phyloP scores from a whole-genome alignment of 37 sponge, comb jelly and placozoan species.

The Oscarella lobularis region DNA sequence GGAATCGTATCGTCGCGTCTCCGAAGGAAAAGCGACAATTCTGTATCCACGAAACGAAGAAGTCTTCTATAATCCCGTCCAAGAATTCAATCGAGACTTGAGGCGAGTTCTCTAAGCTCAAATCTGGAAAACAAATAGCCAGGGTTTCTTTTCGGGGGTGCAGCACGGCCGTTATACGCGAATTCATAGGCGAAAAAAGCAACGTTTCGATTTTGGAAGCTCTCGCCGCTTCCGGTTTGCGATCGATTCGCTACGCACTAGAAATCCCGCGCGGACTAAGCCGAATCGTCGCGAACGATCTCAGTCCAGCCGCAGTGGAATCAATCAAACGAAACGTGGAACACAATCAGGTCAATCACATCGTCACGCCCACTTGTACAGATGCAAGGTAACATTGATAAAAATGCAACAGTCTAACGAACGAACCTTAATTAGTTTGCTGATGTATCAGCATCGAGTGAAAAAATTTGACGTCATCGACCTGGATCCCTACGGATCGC shows the following conservation, averaged over 20 bases:
- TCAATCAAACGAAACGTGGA: conserved; percentile 46
- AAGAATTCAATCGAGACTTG: conserved; percentile 92
- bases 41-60: conserved; percentile 57
- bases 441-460: conserved; percentile 68
- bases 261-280: conserved; percentile 48
- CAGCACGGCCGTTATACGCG: conserved; percentile 56
- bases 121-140: no score
- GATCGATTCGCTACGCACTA: conserved; percentile 84
- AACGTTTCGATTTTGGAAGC: conserved; percentile 62
- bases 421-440: conserved; percentile 33
- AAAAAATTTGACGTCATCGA: conserved; percentile 84
- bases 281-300: conserved; percentile 75
- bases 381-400: conserved; percentile 80
- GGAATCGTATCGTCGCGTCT: no score
- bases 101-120: no score
- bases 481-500: conserved; percentile 93
- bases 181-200: no score
- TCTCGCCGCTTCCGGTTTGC: conserved; percentile 85
- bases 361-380: conserved; percentile 42
- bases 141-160: no score
- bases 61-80: conserved; percentile 96
- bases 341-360: conserved; percentile 28
- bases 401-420: no score
- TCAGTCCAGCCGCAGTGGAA: conserved; percentile 46
- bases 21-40: conserved; percentile 81